Evolutionary conservation across 2,113 vertebrate species (phyloP).

Genomic region (Thamnophis sirtalis): DNA sequence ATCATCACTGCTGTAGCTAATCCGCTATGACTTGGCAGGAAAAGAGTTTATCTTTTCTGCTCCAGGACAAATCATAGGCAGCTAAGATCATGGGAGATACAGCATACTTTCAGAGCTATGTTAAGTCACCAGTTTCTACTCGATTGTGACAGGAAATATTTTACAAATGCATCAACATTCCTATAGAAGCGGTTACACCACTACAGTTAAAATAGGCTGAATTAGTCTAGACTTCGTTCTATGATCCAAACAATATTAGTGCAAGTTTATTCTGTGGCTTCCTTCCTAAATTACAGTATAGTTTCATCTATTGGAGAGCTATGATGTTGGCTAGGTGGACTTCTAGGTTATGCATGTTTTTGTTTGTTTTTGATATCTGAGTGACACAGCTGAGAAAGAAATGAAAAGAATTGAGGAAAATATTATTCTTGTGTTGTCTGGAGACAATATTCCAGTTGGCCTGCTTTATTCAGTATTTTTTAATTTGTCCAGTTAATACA

Average conservation of each 20-base stretch:
- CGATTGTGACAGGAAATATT: neutral
- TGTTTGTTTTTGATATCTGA: neutral
- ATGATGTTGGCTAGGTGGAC: neutral
- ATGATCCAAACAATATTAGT: neutral
- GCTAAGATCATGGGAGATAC: neutral
- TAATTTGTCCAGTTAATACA: neutral
- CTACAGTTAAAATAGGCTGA: neutral
- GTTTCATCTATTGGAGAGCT: neutral
- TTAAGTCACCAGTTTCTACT: conserved; percentile 3
- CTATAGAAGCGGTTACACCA: neutral
- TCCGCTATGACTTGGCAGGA: conserved; percentile 51
- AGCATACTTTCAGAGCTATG: conserved; percentile 7
- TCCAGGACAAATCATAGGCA: conserved; percentile 15
- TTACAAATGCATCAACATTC: neutral
- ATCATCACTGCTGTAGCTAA: conserved; percentile 40
- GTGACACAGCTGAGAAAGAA: neutral
- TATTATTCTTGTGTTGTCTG: neutral
- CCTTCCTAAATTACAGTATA: neutral
- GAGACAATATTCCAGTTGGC: neutral
- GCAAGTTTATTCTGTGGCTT: neutral
- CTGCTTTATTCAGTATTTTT: neutral
- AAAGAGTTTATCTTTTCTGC: conserved; percentile 39
- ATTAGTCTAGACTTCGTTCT: neutral
- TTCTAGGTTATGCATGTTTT: neutral
- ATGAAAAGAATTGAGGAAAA: neutral